Evolutionary conservation across 2,888 invertebrate species (phyloP), one percentile per base, ranked within the genome.

Genomic region (Spicauda simplicius): DNA sequence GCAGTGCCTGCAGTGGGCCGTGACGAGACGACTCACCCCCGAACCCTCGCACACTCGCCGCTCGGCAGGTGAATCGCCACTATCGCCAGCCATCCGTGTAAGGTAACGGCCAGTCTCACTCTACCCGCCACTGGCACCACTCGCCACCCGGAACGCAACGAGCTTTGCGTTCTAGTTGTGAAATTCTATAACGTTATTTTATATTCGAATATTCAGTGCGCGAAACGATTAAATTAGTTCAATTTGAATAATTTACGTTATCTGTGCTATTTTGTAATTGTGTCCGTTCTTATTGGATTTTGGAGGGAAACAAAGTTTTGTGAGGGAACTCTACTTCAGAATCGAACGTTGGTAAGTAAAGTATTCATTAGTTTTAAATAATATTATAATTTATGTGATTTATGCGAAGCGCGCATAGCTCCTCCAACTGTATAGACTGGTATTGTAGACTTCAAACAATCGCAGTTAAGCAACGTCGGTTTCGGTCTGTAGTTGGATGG

Each of bases 11-110:
- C 71, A 70, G 41, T 57, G 33, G 61, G 69, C 58, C 63, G 66
- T 71, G 69, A 45, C 45, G 45, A 41, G 14, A 52, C 70, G 70
- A 71, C 68, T 68, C 74, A 68, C 60, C 59, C 66, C 60, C 72
- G 58, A 58, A 33, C 54, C 66, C 68, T 45, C 54, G 60, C 64
- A 48, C n/a, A 45, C n/a, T 14, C 41, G 5, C 7, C 16, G 54
- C 69, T 63, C 69, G 70, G 58, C 52, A 67, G 59, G 69, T 60
- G 64, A 69, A 50, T 58, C 70, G 70, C 59, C 68, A 65, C 62
- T 53, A 59, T 62, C 53, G 58, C 52, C 52, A 53, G 64, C 64
- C 64, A 64, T 58, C 64, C 64, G 64, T 64, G 41, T 25, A 41
- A 12, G 48, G 5, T 2, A 30, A 48, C 63, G 45, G 63, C 68